A percentile compares a stretch with the other conserved stretches of the same genome.
These are phyloP conservation scores for Holothuria glaberrima DNA, from an alignment of 35 echinoderm and acorn worm species.

Conservation along the genomic window DNA sequence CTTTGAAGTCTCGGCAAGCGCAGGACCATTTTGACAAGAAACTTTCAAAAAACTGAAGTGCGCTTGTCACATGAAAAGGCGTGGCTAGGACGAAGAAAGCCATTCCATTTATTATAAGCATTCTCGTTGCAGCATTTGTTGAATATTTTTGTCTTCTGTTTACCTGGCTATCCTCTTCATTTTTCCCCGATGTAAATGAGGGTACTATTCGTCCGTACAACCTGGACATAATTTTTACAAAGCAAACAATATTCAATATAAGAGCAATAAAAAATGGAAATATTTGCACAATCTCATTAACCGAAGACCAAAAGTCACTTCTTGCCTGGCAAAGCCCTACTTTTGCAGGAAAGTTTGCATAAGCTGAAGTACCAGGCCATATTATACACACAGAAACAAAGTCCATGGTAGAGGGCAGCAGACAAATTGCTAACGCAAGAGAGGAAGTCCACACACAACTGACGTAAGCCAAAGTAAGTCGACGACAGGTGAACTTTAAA, in stretches of 20 bases:
- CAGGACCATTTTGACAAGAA: not conserved
- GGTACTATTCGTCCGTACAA: constrained; percentile 20
- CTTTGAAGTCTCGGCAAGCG: not conserved
- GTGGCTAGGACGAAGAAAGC: constrained; percentile 64
- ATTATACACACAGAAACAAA: constrained; percentile 18
- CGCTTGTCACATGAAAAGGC: constrained; percentile 49
- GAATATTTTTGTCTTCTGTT: not conserved
- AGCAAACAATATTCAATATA: constrained; percentile 40
- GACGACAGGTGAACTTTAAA: constrained; percentile 13
- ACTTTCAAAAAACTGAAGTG: constrained; percentile 14
- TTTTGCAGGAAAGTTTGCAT: constrained; percentile 27
- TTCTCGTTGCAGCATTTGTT: constrained; percentile 55
- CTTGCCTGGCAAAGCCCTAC: constrained; percentile 54
- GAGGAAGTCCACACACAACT: constrained; percentile 46
- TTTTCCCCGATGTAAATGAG: too few relatives aligned
- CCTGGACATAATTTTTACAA: constrained; percentile 51
- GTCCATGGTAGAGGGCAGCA: constrained; percentile 43
- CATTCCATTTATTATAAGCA: constrained; percentile 70
- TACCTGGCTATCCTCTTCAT: not conserved
- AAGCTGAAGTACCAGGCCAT: constrained; percentile 29
- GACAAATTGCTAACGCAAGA: constrained; percentile 28
- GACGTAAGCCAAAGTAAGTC: constrained; percentile 31
- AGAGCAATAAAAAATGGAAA: constrained; percentile 71
- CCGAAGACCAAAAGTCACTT: not conserved
- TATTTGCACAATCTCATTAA: constrained; percentile 41